Evolutionary conservation across 2,797 vertebrate species (phyloP).

Genomic region (Ptychadena robeensis): DNA sequence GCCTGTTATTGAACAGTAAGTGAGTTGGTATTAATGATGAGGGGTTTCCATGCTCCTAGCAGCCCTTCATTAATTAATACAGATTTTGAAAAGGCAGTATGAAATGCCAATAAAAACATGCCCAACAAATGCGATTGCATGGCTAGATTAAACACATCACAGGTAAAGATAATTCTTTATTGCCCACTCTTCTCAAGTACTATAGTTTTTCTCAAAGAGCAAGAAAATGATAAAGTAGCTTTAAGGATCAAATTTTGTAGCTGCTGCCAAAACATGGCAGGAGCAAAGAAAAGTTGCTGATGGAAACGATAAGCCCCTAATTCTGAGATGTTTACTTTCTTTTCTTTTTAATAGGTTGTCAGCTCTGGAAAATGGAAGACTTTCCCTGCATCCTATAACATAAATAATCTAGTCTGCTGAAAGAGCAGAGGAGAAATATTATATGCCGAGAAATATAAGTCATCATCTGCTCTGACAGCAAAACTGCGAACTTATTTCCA

Average conservation of each 20-base stretch:
- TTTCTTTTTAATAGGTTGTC: slow-evolving; percentile 77
- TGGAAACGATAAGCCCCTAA: slow-evolving; percentile 69
- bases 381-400: slow-evolving; percentile 73
- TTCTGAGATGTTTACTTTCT: slow-evolving; percentile 75
- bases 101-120: background rate
- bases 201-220: background rate
- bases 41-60: background rate
- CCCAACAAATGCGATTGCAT: background rate
- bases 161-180: background rate
- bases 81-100: background rate
- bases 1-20: background rate
- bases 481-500: slow-evolving; percentile 62
- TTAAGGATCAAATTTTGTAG: slow-evolving; percentile 37
- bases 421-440: slow-evolving; percentile 75
- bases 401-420: slow-evolving; percentile 75
- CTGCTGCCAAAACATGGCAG: slow-evolving; percentile 36
- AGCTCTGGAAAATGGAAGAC: slow-evolving; percentile 75
- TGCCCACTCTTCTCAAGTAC: background rate
- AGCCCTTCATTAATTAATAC: background rate
- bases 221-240: slow-evolving; percentile 36
- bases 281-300: slow-evolving; percentile 63
- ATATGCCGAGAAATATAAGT: slow-evolving; percentile 67
- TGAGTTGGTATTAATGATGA: background rate
- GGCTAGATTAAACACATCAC: background rate
- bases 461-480: slow-evolving; percentile 71